Percentiles rank a stretch among this genome's conserved stretches.
Evolutionary conservation across 2,888 invertebrate genomes (phyloP).

Genomic region (Amblyteles armatorius): DNA sequence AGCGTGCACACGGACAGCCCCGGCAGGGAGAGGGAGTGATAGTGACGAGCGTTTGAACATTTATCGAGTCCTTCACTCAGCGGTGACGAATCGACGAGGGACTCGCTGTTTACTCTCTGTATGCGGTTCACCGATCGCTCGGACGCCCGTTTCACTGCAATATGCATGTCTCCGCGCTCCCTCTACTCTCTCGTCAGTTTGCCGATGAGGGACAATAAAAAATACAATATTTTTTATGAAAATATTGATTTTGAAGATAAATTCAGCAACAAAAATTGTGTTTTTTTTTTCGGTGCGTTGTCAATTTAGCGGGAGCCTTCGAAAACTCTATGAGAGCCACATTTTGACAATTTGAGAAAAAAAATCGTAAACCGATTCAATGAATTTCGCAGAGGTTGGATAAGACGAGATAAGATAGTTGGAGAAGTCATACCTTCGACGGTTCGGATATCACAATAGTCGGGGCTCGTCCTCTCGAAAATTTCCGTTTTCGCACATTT

Average conservation of each 20-base stretch:
- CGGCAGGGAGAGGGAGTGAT: neutral
- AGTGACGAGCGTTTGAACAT: constrained; percentile 57
- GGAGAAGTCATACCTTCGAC: constrained; percentile 24
- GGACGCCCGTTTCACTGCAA: constrained; percentile 39
- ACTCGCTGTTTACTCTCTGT: constrained; percentile 41
- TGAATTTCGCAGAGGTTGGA: neutral
- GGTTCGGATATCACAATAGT: constrained; percentile 40
- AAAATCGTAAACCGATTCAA: neutral
- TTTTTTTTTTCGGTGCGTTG: neutral
- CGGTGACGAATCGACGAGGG: constrained; percentile 36
- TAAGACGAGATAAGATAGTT: neutral
- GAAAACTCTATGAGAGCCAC: neutral
- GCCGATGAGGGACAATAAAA: neutral
- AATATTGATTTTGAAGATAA: neutral
- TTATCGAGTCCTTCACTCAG: constrained; percentile 56
- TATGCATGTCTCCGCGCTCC: constrained; percentile 15
- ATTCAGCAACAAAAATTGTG: too few relatives aligned
- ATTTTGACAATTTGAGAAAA: neutral
- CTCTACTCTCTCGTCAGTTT: too few relatives aligned
- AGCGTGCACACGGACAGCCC: neutral
- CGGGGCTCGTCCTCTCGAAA: neutral
- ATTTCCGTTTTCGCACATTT: constrained; percentile 14
- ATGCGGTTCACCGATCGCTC: constrained; percentile 44
- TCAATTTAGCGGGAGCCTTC: neutral
- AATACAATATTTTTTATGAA: neutral